Evolutionary conservation across 2,797 vertebrate species (phyloP), one percentile per base, ranked within the genome.

Genomic region (Danio choprae): DNA sequence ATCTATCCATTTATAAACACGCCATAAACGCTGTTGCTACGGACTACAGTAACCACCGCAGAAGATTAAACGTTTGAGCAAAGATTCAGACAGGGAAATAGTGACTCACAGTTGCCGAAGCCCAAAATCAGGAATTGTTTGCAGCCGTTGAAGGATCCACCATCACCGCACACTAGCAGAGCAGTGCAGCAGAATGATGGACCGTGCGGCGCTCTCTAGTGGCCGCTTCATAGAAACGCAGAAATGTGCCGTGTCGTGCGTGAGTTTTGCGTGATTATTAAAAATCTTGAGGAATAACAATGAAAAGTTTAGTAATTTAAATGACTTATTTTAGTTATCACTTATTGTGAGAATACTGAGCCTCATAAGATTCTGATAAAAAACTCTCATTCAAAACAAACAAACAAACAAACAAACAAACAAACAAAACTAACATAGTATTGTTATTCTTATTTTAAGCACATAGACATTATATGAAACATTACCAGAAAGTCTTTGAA

Each of bases 21-120:
- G 1, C 5, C 20, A 36, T 58, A 56, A 65, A 65, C n/a, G 16
- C 11, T 10, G 59, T 80, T 80, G 78, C 78, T 73, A 64, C 56
- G 78, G 50, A 22, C 13, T n/a, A 80, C 6, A 20, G 41, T 11
- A 64, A 55, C 20, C 77, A 73, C 38, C 48, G 38, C 60, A n/a
- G 51, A 13, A 44, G n/a, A 65, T 40, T 1, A 73, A 65, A 80
- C 22, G 50, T 56, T 48, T 38, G 40, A 65, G 20, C 20, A 56
- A 55, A 73, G 46, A 60, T 43, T 60, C 76, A 69, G 9, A 4
- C 20, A 5, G 38, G 59, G 60, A 73, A 80, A 58, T 8, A 56
- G 12, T 80, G 78, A 80, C 78, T 80, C 78, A 80, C 68, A 65
- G 48, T 56, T 65, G 16, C 50, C 69, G 50, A 73, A 56, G 65